Percentiles rank a stretch among this genome's conserved stretches.
These are phyloP conservation scores for Zingel zingel DNA, from an alignment of 2,113 vertebrate species.

Conservation along the genomic window DNA sequence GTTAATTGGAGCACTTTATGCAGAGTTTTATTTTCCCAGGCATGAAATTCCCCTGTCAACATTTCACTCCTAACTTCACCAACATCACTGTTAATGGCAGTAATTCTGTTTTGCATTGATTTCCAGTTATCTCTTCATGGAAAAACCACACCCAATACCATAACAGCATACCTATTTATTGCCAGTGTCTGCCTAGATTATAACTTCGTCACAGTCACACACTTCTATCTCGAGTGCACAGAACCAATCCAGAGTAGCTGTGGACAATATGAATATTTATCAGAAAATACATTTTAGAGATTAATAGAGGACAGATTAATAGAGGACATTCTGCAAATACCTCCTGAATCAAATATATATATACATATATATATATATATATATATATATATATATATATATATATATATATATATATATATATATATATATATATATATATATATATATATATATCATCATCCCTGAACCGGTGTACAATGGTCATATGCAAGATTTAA, in stretches of 20 bases:
- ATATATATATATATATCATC: no score
- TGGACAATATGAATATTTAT: not conserved
- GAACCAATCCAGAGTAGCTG: not conserved
- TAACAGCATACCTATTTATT: conserved; percentile 45
- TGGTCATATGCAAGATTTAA: not conserved
- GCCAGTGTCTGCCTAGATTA: conserved; percentile 8
- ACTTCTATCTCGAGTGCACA: not conserved
- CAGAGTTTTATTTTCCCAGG: not conserved
- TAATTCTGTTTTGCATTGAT: conserved; percentile 35
- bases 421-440: no score
- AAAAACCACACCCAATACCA: conserved; percentile 24
- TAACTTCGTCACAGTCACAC: conserved; percentile 11
- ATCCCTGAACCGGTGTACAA: not conserved
- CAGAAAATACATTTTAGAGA: not conserved
- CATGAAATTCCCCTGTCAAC: conserved; percentile 8
- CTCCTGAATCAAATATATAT: no score
- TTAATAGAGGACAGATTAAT: not conserved
- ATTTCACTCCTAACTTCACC: not conserved
- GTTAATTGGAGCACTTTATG: conserved; percentile 39
- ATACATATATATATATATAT: no score
- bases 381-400: no score
- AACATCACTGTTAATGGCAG: conserved; percentile 5
- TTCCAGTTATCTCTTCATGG: conserved; percentile 40
- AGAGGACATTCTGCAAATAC: not conserved
- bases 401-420: no score